These are phyloP conservation scores for Odontothrips loti DNA, from an alignment of 2,888 invertebrate genomes.

Conservation along the genomic window DNA sequence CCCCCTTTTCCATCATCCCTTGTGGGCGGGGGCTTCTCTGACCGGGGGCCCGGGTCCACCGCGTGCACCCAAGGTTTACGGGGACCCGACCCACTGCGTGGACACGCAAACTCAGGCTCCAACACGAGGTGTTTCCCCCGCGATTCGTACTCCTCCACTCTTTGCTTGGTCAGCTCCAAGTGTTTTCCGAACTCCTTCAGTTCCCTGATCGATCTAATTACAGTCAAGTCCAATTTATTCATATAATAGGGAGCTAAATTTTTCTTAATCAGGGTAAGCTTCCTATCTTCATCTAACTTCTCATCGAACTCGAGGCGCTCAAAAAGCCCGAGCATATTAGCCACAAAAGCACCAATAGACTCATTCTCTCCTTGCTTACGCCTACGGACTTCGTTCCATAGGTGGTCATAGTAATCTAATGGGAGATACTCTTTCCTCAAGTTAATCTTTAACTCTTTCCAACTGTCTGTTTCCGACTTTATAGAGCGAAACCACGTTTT, in stretches of 20 bases:
- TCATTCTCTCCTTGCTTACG: slow-evolving; percentile 40
- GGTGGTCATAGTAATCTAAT: slow-evolving; percentile 38
- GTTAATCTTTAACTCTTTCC: slow-evolving; percentile 28
- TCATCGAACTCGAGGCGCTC: slow-evolving; percentile 33
- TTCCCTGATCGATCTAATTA: background rate
- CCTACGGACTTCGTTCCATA: slow-evolving; percentile 38
- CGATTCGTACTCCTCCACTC: background rate
- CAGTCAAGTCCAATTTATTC: background rate
- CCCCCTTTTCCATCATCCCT: no score
- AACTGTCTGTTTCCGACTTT: slow-evolving; percentile 9
- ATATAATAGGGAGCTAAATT: background rate
- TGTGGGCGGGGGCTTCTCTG: no score
- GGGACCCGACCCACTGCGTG: background rate
- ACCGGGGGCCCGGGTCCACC: no score
- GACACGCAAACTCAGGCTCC: background rate
- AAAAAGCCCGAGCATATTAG: slow-evolving; percentile 38
- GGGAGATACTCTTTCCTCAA: slow-evolving; percentile 36
- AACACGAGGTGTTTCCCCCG: background rate
- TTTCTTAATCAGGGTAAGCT: background rate
- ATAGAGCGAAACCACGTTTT: background rate
- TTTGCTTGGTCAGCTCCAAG: background rate
- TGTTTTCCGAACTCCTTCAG: background rate
- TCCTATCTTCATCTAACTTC: background rate
- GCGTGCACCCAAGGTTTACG: background rate
- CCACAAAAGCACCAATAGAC: slow-evolving; percentile 38